Base-by-base conservation (phyloP, 2,888 invertebrate genomes). In the Frankliniella fusca region DNA sequence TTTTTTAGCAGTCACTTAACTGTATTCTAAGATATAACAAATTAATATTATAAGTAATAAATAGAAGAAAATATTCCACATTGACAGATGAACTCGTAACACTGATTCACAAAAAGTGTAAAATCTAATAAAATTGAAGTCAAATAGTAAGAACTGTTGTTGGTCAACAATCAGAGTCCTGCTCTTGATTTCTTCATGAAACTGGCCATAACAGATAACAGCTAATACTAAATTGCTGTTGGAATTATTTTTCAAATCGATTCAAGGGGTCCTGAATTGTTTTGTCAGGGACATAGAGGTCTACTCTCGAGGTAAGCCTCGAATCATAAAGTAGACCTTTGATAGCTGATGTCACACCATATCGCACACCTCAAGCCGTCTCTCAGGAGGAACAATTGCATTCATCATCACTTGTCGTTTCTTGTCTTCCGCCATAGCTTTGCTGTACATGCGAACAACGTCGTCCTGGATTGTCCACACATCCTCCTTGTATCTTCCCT, bases 291-390 rank as follows among this genome's bases (percentile, higher is more conserved):
- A 5, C 2, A 38, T 38, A 38, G 38, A 38, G 38, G 70, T 27
- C 70, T 76, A 76, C 70, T 76, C 70, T 27, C 70, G 70, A 76
- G 70, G 70, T 12, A 23, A 12, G 12, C 70, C 70, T 76, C 70
- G 27, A 27, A 76, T 23, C 23, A 76, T 23, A 27, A 27, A 76
- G 70, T 27, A 76, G 70, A 76, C 70, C 70, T 76, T 76, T 23
- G n/a, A 23, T 2, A 76, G 70, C 70, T 76, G 70, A 27, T 76
- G 70, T 76, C 70, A 76, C 3, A 76, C 70, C 27, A 76, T 27
- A 27, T 76, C 70, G 12, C 70, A 76, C 2, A 76, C 70, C 23
- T 27, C 70, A n/a, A 76, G 27, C 27, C 23, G 23, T 1, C 27
- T 23, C 27, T 27, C 70, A 76, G 70, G 70, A 27, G 70, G 27